phyloP scores from a whole-genome alignment of 2,113 vertebrate species.

The Sylvietta virens region DNA sequence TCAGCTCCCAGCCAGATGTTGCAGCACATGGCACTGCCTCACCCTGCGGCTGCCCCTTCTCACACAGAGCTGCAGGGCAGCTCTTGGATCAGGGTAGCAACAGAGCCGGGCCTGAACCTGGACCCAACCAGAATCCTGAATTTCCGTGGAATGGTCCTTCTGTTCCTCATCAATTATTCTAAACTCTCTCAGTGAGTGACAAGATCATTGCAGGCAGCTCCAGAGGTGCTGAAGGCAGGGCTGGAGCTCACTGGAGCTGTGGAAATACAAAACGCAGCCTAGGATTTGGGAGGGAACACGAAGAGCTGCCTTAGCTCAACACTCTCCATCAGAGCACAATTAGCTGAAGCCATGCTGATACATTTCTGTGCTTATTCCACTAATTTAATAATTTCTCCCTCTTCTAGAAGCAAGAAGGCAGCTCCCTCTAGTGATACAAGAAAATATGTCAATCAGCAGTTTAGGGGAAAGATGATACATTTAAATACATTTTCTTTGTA shows the following conservation, averaged over 20 bases:
- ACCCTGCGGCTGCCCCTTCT: background rate
- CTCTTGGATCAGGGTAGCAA: background rate
- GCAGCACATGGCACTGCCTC: slow-evolving; percentile 13
- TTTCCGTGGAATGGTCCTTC: background rate
- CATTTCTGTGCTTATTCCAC: background rate
- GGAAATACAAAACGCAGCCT: background rate
- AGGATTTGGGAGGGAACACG: background rate
- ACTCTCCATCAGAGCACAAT: background rate
- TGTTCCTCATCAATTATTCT: background rate
- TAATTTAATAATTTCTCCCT: background rate
- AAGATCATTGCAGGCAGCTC: accelerated
- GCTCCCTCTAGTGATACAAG: slow-evolving; percentile 54
- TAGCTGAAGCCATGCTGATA: background rate
- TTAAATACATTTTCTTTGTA: background rate
- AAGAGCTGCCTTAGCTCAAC: background rate
- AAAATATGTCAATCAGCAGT: background rate
- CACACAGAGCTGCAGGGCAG: background rate
- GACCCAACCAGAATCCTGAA: background rate
- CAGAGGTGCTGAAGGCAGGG: background rate
- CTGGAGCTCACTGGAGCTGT: background rate
- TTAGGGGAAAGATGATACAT: background rate
- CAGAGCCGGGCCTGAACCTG: background rate
- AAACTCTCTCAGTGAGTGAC: background rate
- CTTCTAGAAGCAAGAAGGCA: slow-evolving; percentile 15
- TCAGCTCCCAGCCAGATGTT: slow-evolving; percentile 44